These are phyloP conservation scores for Cyrtorhinus lividipennis DNA, from an alignment of 1,140 invertebrate species.

Conservation along the genomic window DNA sequence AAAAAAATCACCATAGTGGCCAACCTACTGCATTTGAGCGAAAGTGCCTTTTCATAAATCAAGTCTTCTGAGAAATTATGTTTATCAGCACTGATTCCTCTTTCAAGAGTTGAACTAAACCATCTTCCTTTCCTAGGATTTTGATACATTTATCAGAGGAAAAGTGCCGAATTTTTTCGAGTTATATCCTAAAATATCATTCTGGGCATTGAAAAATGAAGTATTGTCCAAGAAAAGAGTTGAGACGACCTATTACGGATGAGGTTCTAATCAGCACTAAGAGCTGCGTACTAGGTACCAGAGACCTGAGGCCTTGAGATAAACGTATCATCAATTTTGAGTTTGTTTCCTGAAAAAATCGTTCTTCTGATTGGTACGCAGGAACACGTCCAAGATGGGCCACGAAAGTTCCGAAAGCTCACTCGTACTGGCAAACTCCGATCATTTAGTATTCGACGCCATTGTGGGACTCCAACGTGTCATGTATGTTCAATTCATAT, in stretches of 20 bases:
- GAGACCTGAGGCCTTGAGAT: too few relatives aligned
- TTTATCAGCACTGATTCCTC: too few relatives aligned
- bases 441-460: not conserved
- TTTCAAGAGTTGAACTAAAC: too few relatives aligned
- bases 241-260: too few relatives aligned
- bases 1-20: not conserved
- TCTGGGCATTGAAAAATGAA: too few relatives aligned
- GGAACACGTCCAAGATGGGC: not conserved
- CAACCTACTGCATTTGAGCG: not conserved
- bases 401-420: not conserved
- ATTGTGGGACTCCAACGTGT: not conserved
- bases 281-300: too few relatives aligned
- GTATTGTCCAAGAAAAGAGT: too few relatives aligned
- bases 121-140: not conserved
- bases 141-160: not conserved
- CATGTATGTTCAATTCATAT: not conserved
- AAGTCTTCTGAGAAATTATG: not conserved
- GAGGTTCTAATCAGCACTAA: too few relatives aligned
- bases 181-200: too few relatives aligned
- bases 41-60: not conserved
- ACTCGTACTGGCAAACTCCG: not conserved
- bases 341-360: too few relatives aligned
- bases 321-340: too few relatives aligned
- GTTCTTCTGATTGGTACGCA: not conserved
- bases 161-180: too few relatives aligned